Conservation (phyloP, 2,888 invertebrate species). For the Drosophila algonquin region DNA sequence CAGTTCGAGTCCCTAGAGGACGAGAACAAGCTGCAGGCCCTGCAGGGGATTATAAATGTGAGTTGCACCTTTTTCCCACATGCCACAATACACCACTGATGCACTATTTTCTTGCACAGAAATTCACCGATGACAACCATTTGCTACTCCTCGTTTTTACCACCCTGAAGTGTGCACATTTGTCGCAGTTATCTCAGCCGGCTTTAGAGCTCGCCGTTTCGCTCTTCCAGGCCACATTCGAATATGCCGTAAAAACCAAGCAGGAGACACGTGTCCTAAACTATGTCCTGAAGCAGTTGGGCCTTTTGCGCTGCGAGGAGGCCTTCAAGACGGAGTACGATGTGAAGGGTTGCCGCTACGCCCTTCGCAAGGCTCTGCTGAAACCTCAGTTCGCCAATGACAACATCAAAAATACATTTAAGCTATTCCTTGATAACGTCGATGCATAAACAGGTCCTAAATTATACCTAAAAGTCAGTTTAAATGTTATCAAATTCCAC, state of each 20-base stretch:
- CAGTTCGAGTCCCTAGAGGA: conserved; percentile 80
- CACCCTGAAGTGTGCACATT: conserved; percentile 82
- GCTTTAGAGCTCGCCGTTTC: conserved; percentile 80
- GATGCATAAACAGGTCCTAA: conserved; percentile 53
- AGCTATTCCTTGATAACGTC: conserved; percentile 77
- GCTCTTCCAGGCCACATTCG: conserved; percentile 80
- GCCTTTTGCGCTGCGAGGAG: conserved; percentile 81
- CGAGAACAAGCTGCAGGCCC: conserved; percentile 77
- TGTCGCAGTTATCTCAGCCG: conserved; percentile 77
- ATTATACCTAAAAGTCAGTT: not conserved
- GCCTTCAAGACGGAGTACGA: conserved; percentile 81
- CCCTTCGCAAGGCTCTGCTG: conserved; percentile 77
- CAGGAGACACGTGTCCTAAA: conserved; percentile 82
- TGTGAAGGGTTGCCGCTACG: conserved; percentile 81
- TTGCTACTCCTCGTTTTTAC: conserved; percentile 81
- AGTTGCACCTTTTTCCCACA: conserved; percentile 8
- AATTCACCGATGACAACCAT: conserved; percentile 80
- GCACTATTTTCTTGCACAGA: conserved; percentile 54
- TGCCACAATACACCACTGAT: too few relatives aligned
- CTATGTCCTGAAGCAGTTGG: conserved; percentile 82
- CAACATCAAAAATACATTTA: conserved; percentile 79
- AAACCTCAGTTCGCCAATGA: conserved; percentile 78
- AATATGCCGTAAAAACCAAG: conserved; percentile 80
- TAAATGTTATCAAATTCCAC: conserved; percentile 1
- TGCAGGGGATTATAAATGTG: conserved; percentile 80